These are phyloP conservation scores for Lacerta agilis DNA, from an alignment of 2,797 vertebrate genomes.

Conservation along the genomic window DNA sequence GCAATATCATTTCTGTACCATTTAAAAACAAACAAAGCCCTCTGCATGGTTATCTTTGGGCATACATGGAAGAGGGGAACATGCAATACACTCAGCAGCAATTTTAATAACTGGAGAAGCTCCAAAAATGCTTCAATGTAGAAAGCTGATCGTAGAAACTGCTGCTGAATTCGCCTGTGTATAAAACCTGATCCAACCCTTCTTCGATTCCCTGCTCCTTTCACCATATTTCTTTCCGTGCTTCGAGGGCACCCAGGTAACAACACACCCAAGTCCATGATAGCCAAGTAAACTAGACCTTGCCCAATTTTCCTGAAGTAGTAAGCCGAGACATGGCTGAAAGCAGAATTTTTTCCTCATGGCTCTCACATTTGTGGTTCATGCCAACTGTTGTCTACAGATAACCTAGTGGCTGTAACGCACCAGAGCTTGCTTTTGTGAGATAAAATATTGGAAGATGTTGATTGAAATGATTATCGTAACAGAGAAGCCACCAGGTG, in stretches of 20 bases:
- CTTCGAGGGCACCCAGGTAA: not conserved
- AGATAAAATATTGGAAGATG: conserved; percentile 1
- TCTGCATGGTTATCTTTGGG: not conserved
- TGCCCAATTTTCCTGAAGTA: not conserved
- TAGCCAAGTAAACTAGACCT: not conserved
- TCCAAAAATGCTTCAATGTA: not conserved
- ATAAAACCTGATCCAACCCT: not conserved
- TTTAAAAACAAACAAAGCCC: too few relatives aligned
- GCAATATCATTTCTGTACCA: not conserved
- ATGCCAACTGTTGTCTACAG: not conserved
- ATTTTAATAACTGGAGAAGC: not conserved
- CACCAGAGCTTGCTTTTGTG: not conserved
- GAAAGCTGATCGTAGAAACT: not conserved
- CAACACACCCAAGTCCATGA: not conserved
- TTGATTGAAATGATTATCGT: not conserved
- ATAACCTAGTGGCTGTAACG: not conserved
- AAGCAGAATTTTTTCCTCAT: not conserved
- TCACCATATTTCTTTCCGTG: not conserved
- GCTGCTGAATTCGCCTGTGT: not conserved
- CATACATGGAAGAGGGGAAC: not conserved
- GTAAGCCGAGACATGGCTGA: not conserved
- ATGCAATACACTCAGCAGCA: not conserved
- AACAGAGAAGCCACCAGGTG: not conserved
- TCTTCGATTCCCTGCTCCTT: too few relatives aligned
- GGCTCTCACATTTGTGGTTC: not conserved